Evolutionary conservation across 2,113 vertebrate genomes (phyloP), one percentile per base, ranked within the genome.

Genomic region (Spea multiplicata): DNA sequence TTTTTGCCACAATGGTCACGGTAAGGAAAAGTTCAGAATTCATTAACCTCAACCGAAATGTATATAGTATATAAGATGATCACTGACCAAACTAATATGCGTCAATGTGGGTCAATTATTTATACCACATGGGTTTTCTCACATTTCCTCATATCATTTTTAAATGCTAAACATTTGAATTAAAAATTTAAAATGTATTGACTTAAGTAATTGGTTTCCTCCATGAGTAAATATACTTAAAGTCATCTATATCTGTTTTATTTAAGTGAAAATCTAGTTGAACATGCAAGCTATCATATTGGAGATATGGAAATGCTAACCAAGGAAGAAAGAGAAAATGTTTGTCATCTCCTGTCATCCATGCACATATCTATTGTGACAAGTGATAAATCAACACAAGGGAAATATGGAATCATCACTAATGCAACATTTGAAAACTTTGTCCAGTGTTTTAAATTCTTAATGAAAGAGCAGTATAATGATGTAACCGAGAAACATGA

Each of bases 1-100:
- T 88, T 86, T 85, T 72, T 90, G 81, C 86, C 85, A 82, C 83
- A 80, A 78, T 81, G 87, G 83, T 86, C 86, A 84, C 78, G 83
- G 82, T 77, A 44, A 65, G 67, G 86, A 30, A 49, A 72, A 48
- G 2, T 45, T 5, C 45, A 62, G 6, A 66, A 48, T 4, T 53
- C 16, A n/a, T 30, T 30, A 30, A 30, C 30, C 30, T 30, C 30
- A 30, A 30, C 30, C 30, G 30, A 30, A 30, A 30, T 30, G 1
- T 30, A 30, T 30, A 30, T 1, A 30, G 2, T 30, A 30, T 30
- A 30, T 30, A 30, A 30, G 2, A 30, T 30, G 30, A 30, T 30
- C 30, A 30, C 30, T 30, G 30, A 30, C 30, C 1, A 30, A 30
- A 30, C 30, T 30, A 30, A 30, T 30, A 30, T 30, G 30, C 30